phyloP scores from a whole-genome alignment of 2,797 vertebrate species.

The Heterohyrax brucei region DNA sequence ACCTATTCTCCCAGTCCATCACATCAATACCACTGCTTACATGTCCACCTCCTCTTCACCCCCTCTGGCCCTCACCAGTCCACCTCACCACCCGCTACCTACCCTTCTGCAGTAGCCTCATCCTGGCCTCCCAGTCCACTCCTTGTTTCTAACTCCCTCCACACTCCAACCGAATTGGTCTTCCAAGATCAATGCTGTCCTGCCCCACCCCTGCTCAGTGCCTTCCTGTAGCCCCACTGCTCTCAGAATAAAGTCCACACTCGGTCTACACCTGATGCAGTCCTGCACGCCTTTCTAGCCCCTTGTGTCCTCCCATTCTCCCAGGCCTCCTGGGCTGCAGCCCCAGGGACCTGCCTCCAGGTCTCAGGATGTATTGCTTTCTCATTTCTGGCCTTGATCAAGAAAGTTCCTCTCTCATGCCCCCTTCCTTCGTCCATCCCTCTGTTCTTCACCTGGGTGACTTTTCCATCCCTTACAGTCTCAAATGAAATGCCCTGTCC shows the following conservation, averaged over 20 bases:
- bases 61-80: neutral
- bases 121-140: neutral
- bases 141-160: neutral
- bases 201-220: neutral
- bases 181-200: neutral
- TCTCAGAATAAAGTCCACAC: neutral
- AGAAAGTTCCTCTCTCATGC: neutral
- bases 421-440: neutral
- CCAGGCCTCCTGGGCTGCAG: neutral
- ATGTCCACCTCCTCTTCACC: neutral
- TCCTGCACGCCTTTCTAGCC: neutral
- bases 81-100: neutral
- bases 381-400: neutral
- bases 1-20: neutral
- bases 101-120: neutral
- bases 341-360: neutral
- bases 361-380: neutral
- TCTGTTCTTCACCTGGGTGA: neutral
- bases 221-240: too few species aligned
- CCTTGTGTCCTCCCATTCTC: neutral
- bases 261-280: rapidly evolving
- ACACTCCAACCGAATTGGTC: neutral
- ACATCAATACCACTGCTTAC: neutral
- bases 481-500: neutral
- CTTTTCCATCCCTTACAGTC: neutral